Conservation (phyloP, 2,113 vertebrate species). For the Oenanthe melanoleuca region DNA sequence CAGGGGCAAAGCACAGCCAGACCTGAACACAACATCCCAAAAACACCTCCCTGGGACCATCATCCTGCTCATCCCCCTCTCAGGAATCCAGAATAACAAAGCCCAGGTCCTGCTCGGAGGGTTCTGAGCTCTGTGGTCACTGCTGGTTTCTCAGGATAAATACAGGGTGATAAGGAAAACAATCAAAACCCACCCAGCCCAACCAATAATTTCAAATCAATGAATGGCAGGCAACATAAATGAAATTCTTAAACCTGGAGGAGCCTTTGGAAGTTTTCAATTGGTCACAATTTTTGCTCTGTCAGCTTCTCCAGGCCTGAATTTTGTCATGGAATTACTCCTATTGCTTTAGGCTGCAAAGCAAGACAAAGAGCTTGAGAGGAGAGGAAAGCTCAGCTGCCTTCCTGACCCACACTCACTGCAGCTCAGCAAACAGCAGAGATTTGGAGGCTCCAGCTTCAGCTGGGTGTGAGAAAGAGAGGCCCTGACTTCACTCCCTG, state of each 20-base stretch:
- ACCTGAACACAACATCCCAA: neutral
- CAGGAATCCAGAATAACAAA: neutral
- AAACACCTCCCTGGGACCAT: neutral
- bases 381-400: slow-evolving; percentile 29
- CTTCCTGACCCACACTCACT: neutral
- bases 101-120: neutral
- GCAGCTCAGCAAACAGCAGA: neutral
- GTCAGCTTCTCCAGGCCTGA: slow-evolving; percentile 8
- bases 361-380: slow-evolving; percentile 28
- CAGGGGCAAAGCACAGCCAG: too few relatives aligned
- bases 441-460: neutral
- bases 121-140: neutral
- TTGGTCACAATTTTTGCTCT: neutral
- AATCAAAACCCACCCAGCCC: neutral
- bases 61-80: neutral
- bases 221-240: neutral
- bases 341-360: slow-evolving; percentile 45
- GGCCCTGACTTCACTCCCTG: neutral
- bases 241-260: neutral
- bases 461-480: neutral
- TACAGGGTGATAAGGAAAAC: neutral
- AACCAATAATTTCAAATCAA: neutral
- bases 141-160: neutral
- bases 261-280: neutral
- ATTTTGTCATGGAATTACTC: slow-evolving; percentile 27